Evolutionary conservation across 2,888 invertebrate genomes (phyloP).

Genomic region (Neuroscelio doddi): DNA sequence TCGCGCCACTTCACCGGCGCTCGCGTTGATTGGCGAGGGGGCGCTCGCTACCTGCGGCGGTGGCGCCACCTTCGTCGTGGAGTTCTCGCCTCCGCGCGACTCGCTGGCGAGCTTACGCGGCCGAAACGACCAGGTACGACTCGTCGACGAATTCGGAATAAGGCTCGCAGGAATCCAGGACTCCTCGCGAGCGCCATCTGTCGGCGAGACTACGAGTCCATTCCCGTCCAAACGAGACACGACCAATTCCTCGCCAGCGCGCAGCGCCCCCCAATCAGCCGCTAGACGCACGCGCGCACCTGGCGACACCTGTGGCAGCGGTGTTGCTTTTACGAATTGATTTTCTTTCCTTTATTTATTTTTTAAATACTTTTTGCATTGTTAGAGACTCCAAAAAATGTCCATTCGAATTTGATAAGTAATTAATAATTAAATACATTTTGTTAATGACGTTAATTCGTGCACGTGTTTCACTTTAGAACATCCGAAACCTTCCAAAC

Average conservation of each 20-base stretch:
- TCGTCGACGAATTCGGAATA: conserved; percentile 67
- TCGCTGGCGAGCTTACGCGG: conserved; percentile 57
- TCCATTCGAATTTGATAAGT: too few relatives aligned
- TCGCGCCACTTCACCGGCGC: conserved; percentile 65
- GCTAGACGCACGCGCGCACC: conserved; percentile 67
- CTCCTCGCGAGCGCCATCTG: conserved; percentile 61
- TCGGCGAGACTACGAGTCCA: conserved; percentile 64
- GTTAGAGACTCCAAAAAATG: too few relatives aligned
- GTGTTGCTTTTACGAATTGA: too few relatives aligned
- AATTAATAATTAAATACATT: too few relatives aligned
- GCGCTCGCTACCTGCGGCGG: conserved; percentile 57
- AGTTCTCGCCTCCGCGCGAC: conserved; percentile 2
- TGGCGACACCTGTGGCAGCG: conserved; percentile 63
- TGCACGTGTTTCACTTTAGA: too few relatives aligned
- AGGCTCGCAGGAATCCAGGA: conserved; percentile 71
- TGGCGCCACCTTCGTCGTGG: conserved; percentile 24
- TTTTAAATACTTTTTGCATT: too few relatives aligned
- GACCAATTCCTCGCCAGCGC: conserved; percentile 67
- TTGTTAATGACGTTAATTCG: too few relatives aligned
- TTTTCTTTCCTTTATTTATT: background rate
- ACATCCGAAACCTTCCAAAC: too few relatives aligned
- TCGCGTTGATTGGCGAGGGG: conserved; percentile 60
- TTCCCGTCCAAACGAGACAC: conserved; percentile 67
- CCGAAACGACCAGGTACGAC: conserved; percentile 68
- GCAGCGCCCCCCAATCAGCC: conserved; percentile 68